These are phyloP conservation scores for Agrochola litura DNA, from an alignment of 2,888 invertebrate genomes.

Conservation along the genomic window DNA sequence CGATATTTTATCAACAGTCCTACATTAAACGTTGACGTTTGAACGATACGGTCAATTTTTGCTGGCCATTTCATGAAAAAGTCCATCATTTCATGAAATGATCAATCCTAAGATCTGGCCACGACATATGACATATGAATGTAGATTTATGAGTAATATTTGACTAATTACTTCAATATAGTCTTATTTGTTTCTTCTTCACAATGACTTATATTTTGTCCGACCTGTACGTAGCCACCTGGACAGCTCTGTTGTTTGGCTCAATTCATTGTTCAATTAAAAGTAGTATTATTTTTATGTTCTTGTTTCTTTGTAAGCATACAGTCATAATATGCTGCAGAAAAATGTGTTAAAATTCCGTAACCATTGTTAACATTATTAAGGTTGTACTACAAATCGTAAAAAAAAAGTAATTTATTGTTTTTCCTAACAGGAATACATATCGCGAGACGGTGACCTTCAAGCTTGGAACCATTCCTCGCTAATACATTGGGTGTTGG, in stretches of 20 bases:
- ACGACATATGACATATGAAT: too few relatives aligned
- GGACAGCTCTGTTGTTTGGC: background rate
- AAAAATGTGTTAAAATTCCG: slow-evolving; percentile 19
- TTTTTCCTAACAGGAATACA: slow-evolving; percentile 88
- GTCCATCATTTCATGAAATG: too few relatives aligned
- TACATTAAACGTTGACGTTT: too few relatives aligned
- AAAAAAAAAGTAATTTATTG: too few relatives aligned
- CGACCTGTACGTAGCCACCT: background rate
- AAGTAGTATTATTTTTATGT: background rate
- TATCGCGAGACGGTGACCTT: slow-evolving; percentile 76
- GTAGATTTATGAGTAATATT: too few relatives aligned
- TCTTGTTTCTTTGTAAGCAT: background rate
- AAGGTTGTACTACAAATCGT: background rate
- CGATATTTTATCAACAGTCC: too few relatives aligned
- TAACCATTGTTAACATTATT: background rate
- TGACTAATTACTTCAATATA: too few relatives aligned
- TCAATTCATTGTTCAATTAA: background rate
- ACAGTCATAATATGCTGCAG: slow-evolving; percentile 8
- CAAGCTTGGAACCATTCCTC: slow-evolving; percentile 83
- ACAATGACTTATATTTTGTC: too few relatives aligned
- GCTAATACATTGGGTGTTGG: slow-evolving; percentile 91
- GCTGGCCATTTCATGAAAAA: too few relatives aligned
- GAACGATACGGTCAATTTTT: too few relatives aligned
- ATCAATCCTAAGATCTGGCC: too few relatives aligned
- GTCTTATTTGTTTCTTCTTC: too few relatives aligned